Evolutionary conservation across 2,888 invertebrate genomes (phyloP), one percentile per base, ranked within the genome.

Genomic region (Punctoribates punctum): DNA sequence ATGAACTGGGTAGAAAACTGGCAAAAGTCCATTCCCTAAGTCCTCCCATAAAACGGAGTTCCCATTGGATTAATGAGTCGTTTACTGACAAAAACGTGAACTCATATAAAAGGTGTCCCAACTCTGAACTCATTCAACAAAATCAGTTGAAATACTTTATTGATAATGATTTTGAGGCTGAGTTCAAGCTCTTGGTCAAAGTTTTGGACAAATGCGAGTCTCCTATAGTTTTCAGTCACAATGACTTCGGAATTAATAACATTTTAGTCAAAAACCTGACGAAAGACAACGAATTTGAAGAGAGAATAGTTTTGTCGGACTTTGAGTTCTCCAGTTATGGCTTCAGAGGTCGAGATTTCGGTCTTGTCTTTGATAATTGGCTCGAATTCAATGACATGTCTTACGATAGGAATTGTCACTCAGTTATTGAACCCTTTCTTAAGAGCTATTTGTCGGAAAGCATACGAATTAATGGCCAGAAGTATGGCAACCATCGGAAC

Each of bases 261-360:
- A 48, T 76, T 23, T 74, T 76, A 9, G 60, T 73, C 11, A 57
- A 72, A 34, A 25, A 38, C 25, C 9, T 29, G 23, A 23, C 46
- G 25, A 6, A 23, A 34, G 1, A 5, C 15, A 42, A 73, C 20
- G 11, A 2, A 4, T 17, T 11, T 60, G 23, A 27, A 25, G 46
- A 46, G 20, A 23, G 20, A 8, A 60, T 60, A 60, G 60, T 60
- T 60, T 76, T 76, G 25, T 48, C 25, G 23, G 73, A 65, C 27
- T 76, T 75, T n/a, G 77, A 75, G 38, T 73, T 34, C 20, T 65
- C 73, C 15, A 34, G 48, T 46, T 76, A 74, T 74, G 23, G n/a
- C 4, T 57, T 57, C 27, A 73, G 76, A 27, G 73, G 76, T 17
- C 54, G 46, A 54, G 51, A 51, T 23, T 60, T 60, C 23, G 23